Evolutionary conservation across 2,113 vertebrate species (phyloP).

Genomic region (Malaclemys terrapin): DNA sequence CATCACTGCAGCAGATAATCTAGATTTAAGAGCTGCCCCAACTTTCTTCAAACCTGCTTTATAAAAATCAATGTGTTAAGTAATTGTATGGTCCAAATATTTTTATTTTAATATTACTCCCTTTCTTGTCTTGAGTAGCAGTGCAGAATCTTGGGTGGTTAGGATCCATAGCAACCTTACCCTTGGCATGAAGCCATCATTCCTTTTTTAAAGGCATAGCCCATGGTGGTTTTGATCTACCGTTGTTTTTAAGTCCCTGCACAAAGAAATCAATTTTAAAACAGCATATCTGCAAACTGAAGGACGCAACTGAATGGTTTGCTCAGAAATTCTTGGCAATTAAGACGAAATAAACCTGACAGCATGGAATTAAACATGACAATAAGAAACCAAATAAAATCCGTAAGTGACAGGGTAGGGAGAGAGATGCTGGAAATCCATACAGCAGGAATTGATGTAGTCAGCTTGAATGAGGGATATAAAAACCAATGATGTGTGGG

Average conservation of each 20-base stretch:
- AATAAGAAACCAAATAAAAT: conserved; percentile 29
- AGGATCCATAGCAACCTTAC: background rate
- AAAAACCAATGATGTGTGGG: conserved; percentile 29
- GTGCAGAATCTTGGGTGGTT: background rate
- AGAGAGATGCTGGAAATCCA: background rate
- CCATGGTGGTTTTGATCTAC: background rate
- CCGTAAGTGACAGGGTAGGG: background rate
- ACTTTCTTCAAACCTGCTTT: background rate
- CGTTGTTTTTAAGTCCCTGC: background rate
- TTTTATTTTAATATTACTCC: background rate
- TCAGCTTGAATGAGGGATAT: conserved; percentile 12
- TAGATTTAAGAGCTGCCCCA: background rate
- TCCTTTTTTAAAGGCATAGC: background rate
- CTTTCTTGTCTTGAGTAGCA: background rate
- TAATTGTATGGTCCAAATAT: background rate
- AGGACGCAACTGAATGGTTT: background rate
- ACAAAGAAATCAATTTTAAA: background rate
- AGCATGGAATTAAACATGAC: conserved; percentile 14
- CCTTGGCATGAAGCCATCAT: background rate
- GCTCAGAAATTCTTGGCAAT: background rate
- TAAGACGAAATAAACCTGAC: conserved; percentile 12
- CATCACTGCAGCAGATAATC: background rate
- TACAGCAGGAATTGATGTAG: background rate
- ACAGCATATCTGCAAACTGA: background rate
- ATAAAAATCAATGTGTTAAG: background rate